phyloP scores from a whole-genome alignment of 2,888 invertebrate genomes.

The Drosophila suboccidentalis region DNA sequence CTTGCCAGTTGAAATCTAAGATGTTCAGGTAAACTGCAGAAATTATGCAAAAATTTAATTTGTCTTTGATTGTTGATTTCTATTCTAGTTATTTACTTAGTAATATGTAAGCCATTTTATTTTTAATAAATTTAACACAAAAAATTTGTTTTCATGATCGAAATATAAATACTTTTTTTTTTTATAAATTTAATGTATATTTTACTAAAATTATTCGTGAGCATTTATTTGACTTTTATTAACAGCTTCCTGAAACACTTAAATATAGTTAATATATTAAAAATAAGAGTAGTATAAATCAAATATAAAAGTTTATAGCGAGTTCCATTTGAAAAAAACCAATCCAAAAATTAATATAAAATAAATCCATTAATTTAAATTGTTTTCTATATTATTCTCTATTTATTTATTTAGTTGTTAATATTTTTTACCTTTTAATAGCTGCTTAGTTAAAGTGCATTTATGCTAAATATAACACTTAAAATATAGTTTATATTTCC shows the following conservation, averaged over 20 bases:
- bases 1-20: too few species aligned
- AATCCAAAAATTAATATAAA: background rate
- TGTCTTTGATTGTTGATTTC: background rate
- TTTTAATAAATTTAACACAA: too few species aligned
- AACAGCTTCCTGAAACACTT: too few species aligned
- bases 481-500: background rate
- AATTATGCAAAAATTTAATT: too few species aligned
- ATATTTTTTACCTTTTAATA: too few species aligned
- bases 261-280: too few species aligned
- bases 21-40: background rate
- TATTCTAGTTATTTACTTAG: background rate
- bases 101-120: too few species aligned
- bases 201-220: too few species aligned
- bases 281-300: background rate
- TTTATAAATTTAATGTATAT: background rate
- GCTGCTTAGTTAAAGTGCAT: background rate
- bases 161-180: too few species aligned
- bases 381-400: background rate
- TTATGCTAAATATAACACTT: background rate
- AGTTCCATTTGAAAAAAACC: background rate
- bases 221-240: too few species aligned
- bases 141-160: too few species aligned
- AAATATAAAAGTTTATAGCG: background rate
- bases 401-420: background rate
- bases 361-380: too few species aligned